phyloP scores from a whole-genome alignment of 2,113 vertebrate species.

The Mormyrus lacerda region DNA sequence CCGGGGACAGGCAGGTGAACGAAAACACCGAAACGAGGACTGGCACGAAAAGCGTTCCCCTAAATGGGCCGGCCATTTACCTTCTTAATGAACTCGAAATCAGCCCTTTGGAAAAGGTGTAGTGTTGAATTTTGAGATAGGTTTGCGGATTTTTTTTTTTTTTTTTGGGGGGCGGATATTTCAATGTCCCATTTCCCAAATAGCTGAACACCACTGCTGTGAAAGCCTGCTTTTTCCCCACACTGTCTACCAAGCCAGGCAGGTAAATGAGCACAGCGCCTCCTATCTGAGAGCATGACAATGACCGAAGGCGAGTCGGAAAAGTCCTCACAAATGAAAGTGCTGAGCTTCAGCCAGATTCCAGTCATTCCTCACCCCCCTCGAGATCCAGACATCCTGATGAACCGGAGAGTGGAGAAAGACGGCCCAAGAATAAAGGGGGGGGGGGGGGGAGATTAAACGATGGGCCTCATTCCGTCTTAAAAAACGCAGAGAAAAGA shows the following conservation, averaged over 20 bases:
- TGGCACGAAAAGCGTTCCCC: neutral
- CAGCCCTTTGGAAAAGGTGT: neutral
- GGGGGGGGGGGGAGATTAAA: constrained; percentile 40
- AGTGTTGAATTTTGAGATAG: neutral
- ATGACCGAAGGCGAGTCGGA: neutral
- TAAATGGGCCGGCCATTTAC: neutral
- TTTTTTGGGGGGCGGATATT: neutral
- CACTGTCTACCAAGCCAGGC: neutral
- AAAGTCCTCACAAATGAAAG: neutral
- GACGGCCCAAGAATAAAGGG: constrained; percentile 15
- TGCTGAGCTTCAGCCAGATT: neutral
- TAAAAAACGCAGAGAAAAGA: constrained; percentile 18
- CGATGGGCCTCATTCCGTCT: constrained; percentile 37
- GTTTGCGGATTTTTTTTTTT: neutral
- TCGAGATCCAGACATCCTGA: neutral
- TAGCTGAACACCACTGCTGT: neutral
- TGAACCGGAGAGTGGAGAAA: constrained; percentile 9
- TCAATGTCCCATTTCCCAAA: neutral
- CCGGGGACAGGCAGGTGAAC: neutral
- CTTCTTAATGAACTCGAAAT: neutral
- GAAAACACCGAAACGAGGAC: neutral
- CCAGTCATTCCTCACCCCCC: constrained; percentile 10
- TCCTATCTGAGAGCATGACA: neutral
- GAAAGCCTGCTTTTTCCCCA: neutral
- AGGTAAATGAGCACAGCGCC: neutral